phyloP scores from a whole-genome alignment of 2,797 vertebrate genomes.

The Poecilia wingei region DNA sequence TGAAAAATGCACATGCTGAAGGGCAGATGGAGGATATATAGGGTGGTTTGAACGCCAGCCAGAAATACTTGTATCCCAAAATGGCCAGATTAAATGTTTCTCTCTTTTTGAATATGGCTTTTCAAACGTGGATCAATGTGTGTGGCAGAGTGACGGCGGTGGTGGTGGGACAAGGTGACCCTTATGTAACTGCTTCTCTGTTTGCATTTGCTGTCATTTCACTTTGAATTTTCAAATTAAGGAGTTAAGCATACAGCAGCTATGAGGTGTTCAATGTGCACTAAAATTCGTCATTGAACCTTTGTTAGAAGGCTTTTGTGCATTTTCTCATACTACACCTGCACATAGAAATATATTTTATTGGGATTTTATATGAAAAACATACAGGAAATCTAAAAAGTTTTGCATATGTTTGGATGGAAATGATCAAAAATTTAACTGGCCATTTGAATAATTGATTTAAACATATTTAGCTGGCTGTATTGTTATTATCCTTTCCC shows the following conservation, averaged over 20 bases:
- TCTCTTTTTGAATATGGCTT: conserved; percentile 58
- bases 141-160: not conserved
- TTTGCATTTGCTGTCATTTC: conserved; percentile 63
- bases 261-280: conserved; percentile 13
- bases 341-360: not conserved
- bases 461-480: not conserved
- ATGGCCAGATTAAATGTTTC: conserved; percentile 66
- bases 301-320: not conserved
- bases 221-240: conserved; percentile 54
- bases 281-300: not conserved
- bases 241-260: conserved; percentile 41
- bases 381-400: not conserved
- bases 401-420: not conserved
- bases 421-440: not conserved
- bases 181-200: conserved; percentile 59
- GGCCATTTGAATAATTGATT: not conserved
- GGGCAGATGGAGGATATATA: conserved; percentile 68
- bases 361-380: not conserved
- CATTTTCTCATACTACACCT: not conserved
- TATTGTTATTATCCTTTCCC: not conserved
- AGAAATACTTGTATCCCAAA: conserved; percentile 71
- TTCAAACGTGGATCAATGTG: not conserved
- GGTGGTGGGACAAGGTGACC: conserved; percentile 14
- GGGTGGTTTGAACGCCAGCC: conserved; percentile 60
- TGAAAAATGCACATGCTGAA: conserved; percentile 68